Percentiles rank a stretch among this genome's conserved stretches.
Conservation (phyloP, 2,113 vertebrate species). For the Poecilia latipinna region DNA sequence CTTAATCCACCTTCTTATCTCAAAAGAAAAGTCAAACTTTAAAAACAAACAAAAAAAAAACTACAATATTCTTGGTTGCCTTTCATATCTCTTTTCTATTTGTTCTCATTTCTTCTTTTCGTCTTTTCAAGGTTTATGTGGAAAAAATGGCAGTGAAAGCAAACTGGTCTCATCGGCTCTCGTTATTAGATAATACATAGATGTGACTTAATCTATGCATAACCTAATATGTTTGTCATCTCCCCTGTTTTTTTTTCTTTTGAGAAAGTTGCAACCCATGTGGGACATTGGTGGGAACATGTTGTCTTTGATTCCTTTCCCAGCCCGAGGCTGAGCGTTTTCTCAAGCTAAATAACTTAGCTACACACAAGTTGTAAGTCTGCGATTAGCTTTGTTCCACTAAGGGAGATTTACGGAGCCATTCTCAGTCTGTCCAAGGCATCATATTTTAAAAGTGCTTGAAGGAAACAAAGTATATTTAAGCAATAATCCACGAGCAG, state of each 20-base stretch:
- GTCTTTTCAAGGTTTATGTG: neutral
- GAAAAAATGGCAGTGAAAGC: no score
- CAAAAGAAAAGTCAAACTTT: no score
- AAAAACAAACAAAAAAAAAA: no score
- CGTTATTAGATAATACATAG: neutral
- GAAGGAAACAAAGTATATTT: constrained; percentile 62
- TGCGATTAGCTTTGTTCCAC: constrained; percentile 58
- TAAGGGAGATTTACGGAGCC: constrained; percentile 44
- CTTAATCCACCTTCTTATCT: neutral
- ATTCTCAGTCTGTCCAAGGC: constrained; percentile 51
- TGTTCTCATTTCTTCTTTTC: neutral
- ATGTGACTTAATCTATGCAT: constrained; percentile 19
- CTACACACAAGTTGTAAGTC: constrained; percentile 54
- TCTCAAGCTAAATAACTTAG: constrained; percentile 58
- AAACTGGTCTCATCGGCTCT: neutral
- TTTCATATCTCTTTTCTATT: no score
- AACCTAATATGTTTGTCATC: constrained; percentile 19
- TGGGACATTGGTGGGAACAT: constrained; percentile 47
- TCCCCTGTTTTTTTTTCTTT: constrained; percentile 21
- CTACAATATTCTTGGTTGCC: no score
- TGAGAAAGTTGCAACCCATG: constrained; percentile 20
- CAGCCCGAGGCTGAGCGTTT: constrained; percentile 31
- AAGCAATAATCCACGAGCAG: constrained; percentile 58
- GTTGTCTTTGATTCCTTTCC: constrained; percentile 38
- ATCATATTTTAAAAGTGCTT: constrained; percentile 47